Conservation (phyloP, 2,113 vertebrate species). For the Rhabdomys dilectus region DNA sequence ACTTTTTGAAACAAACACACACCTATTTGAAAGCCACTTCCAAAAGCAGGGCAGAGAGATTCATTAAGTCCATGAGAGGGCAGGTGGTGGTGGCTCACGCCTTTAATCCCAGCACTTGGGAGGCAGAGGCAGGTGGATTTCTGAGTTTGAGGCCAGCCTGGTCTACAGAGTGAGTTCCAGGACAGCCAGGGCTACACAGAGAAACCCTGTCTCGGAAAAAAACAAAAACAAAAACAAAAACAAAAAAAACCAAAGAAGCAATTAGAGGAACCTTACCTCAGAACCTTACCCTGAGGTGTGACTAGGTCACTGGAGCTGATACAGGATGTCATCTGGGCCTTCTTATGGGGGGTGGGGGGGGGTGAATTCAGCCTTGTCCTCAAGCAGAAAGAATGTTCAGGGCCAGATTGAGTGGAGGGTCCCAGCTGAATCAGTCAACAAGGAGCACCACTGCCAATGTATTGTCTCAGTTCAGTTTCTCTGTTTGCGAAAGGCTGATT, state of each 20-base stretch:
- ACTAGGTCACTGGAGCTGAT: background rate
- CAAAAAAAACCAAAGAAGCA: no score
- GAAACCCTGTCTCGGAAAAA: no score
- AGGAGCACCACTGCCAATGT: background rate
- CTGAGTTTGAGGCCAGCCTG: no score
- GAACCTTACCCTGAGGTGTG: background rate
- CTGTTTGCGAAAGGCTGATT: background rate
- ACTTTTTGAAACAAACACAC: background rate
- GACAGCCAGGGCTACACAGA: no score
- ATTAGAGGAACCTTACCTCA: background rate
- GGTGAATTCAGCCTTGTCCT: background rate
- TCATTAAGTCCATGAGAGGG: background rate
- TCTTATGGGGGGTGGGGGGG: no score
- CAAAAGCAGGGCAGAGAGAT: background rate
- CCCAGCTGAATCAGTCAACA: background rate
- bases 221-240: no score
- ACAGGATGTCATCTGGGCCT: background rate
- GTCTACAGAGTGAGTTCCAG: no score
- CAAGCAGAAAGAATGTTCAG: background rate
- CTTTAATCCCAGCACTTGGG: no score
- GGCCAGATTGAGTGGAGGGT: rapidly evolving
- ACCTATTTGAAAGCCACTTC: background rate
- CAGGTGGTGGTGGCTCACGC: no score
- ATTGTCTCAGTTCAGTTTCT: background rate
- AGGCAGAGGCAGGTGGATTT: no score